Evolutionary conservation across 2,888 invertebrate genomes (phyloP), one percentile per base, ranked within the genome.

Genomic region (Spodoptera littoralis): DNA sequence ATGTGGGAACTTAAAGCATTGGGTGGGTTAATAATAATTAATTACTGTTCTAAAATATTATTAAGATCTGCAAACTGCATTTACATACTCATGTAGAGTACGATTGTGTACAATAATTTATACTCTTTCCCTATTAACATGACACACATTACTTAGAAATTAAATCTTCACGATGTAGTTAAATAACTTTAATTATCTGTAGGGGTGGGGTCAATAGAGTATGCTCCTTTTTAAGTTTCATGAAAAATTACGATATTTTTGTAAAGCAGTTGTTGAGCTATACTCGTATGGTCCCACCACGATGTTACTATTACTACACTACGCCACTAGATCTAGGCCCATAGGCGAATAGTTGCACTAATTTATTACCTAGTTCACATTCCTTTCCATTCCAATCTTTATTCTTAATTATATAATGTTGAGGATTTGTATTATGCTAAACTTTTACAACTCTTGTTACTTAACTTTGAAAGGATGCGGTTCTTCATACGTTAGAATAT

Each of bases 1-100:
- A 55, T 61, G 55, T 49, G 47, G 45, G 56, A 45, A 60, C 45
- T 44, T 43, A 63, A 62, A 70, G 27, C 48, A 67, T 65, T 67
- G 74, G 70, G 72, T 78, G 67, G 60, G 64, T 57, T 52, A 64
- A 76, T 71, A 52, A 55, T 51, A 56, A 53, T 45, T 62, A n/a
- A 46, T 62, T 47, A 56, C 49, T 44, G n/a, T 64, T 67, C 43
- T 65, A 57, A 62, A 44, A 54, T 68, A 27, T 65, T 56, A 22
- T 44, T 62, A 56, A 65, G 59, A 65, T 65, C 62, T 73, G 64
- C 54, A 51, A 67, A 36, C 57, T 77, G 70, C 65, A 63, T 70
- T 68, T 75, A 77, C 53, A 65, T 57, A 45, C 44, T 68, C 49
- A 59, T 74, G 64, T 67, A 70, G 65, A 53, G 49, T 71, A 65